These are phyloP conservation scores for Xenops minutus DNA, from an alignment of 2,797 vertebrate species.

Conservation along the genomic window DNA sequence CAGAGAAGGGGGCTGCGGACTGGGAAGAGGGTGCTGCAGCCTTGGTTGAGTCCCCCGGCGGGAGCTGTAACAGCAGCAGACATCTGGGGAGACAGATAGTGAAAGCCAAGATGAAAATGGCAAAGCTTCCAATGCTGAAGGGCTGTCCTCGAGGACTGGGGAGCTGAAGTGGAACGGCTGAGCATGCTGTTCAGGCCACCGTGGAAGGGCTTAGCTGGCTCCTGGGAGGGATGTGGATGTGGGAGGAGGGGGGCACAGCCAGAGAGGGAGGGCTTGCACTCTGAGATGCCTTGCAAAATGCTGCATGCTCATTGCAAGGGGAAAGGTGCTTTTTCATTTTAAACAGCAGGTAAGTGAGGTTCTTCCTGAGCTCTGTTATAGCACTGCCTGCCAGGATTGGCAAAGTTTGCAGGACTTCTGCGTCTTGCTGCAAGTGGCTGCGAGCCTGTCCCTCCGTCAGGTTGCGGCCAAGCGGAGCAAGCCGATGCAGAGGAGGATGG, in stretches of 20 bases:
- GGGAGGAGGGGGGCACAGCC: not conserved
- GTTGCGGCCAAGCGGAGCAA: not conserved
- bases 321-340: not conserved
- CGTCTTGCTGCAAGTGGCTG: not conserved
- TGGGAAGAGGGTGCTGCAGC: not conserved
- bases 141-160: constrained; percentile 34
- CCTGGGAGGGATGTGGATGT: not conserved
- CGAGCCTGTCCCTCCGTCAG: rapidly evolving
- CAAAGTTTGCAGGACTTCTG: not conserved
- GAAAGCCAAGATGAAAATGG: constrained; percentile 42
- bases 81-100: constrained; percentile 61
- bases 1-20: not conserved
- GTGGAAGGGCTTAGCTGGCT: constrained; percentile 29
- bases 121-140: constrained; percentile 21
- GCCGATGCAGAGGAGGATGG: not conserved
- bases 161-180: constrained; percentile 53
- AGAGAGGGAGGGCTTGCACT: not conserved
- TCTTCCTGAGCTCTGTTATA: not conserved
- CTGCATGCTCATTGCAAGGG: not conserved
- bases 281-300: not conserved
- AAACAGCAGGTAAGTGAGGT: not conserved
- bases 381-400: not conserved
- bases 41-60: not conserved
- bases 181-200: not conserved
- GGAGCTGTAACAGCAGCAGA: constrained; percentile 39